Conservation (phyloP, 1,140 invertebrate species). For the Ladona fulva region DNA sequence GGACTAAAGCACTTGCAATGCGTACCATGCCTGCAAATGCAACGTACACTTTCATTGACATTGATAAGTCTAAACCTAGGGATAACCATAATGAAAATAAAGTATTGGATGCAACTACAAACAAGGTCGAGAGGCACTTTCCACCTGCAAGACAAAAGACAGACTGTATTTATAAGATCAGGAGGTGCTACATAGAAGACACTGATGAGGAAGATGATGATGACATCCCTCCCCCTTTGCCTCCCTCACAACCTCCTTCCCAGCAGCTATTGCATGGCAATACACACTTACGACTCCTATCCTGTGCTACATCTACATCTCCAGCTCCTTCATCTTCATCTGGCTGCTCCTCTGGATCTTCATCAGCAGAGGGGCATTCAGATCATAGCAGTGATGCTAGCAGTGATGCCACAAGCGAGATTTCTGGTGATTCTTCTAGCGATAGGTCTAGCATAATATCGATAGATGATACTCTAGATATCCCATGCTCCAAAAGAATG, state of each 20-base stretch:
- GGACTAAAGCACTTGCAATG: conserved; percentile 33
- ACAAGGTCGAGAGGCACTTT: not conserved
- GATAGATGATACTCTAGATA: conserved; percentile 43
- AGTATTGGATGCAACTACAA: not conserved
- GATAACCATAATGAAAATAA: not conserved
- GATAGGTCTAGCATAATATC: conserved; percentile 46
- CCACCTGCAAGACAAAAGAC: not conserved
- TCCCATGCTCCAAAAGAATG: not conserved
- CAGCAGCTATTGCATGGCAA: not conserved
- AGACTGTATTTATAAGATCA: conserved; percentile 20
- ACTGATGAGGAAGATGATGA: conserved; percentile 20
- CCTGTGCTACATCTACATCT: conserved; percentile 17
- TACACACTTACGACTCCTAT: not conserved
- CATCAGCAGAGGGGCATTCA: not conserved
- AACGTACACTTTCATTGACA: not conserved
- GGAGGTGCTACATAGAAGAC: conserved; percentile 18
- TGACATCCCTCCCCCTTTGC: conserved; percentile 10
- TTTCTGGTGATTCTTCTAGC: conserved; percentile 46
- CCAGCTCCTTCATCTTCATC: conserved; percentile 23
- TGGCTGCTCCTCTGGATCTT: conserved; percentile 34
- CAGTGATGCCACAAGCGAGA: conserved; percentile 45
- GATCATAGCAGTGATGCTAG: conserved; percentile 38
- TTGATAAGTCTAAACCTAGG: not conserved
- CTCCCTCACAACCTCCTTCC: not conserved
- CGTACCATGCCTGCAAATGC: conserved; percentile 40